Evolutionary conservation across 2,113 vertebrate genomes (phyloP).

Genomic region (mouse (Mus musculus)): GRCm39 chr12:81291001-81291500

Average conservation of each 20-base stretch:
- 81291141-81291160: background rate
- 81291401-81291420: conserved; percentile 19
- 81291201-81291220: background rate
- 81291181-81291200: background rate
- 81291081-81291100: background rate
- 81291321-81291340: background rate
- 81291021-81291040: background rate
- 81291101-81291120: background rate
- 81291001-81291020: background rate
- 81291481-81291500: background rate
- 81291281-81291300: background rate
- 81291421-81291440: conserved; percentile 66
- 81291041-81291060: too few species aligned
- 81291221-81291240: background rate
- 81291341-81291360: background rate
- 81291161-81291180: background rate
- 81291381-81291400: conserved; percentile 50
- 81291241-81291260: background rate
- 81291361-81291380: background rate
- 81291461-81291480: conserved; percentile 41
- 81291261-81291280: background rate
- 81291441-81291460: conserved; percentile 55
- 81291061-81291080: too few species aligned
- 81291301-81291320: background rate
- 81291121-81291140: background rate